Evolutionary conservation across 2,888 invertebrate genomes (phyloP), one percentile per base, ranked within the genome.

Genomic region (Quadroppia sp.): DNA sequence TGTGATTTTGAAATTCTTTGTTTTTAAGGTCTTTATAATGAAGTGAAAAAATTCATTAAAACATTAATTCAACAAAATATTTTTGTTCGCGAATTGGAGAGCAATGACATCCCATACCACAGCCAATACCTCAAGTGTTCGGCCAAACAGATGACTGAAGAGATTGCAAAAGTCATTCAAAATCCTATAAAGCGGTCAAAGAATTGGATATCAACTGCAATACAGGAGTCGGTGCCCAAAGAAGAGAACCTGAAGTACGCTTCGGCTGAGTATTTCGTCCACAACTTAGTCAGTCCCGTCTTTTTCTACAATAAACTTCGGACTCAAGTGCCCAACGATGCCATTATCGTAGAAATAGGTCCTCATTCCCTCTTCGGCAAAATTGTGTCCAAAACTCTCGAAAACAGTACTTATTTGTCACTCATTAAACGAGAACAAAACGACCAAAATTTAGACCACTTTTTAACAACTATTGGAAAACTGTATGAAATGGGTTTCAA

Each of bases 291-390:
- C 75, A 94, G 93, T 72, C 94, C 95, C 15, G 96, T 96, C 71
- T 86, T 92, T 72, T 96, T 94, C 87, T 89, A 94, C 80, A 94
- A 94, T 82, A 95, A 91, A 9, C 81, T 96, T n/a, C n/a, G n/a
- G 77, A 84, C 86, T 78, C 88, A 89, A 81, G 86, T 98, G 61
- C 98, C 98, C 20, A 87, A 87, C 78, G 90, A 92, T 81, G 94
- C 97, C 6, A 86, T 97, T 78, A 87, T 90, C 77, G 87, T 99
- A 80, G 98, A 98, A 83, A 88, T 98, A 80, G 96, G 97, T 15
- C 97, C 98, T 20, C 95, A 96, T 82, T 90, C 92, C 80, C 86
- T 98, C 77, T 87, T 98, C 78, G 95, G 96, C 84, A 92, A 96
- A 28, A 90, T 98, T 81, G 86, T 99, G 1, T 9, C 61, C 23